These are phyloP conservation scores for Epicauta chinensis DNA, from an alignment of 1,140 invertebrate species.

Conservation along the genomic window DNA sequence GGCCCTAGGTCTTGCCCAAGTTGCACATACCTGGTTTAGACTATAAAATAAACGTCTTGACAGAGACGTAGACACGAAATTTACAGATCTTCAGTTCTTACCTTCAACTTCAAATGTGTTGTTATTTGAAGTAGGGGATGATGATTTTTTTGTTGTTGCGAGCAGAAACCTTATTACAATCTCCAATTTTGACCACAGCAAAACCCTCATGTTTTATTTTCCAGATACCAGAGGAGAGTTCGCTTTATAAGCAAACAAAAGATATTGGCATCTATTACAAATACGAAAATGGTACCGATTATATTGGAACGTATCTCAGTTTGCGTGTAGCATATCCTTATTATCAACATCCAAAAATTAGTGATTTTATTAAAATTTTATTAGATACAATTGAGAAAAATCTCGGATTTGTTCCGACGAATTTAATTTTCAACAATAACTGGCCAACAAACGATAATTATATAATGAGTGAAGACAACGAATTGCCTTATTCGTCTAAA, in stretches of 20 bases:
- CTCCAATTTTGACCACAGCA: no score
- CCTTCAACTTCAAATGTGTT: no score
- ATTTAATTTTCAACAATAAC: constrained; percentile 35
- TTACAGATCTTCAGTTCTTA: no score
- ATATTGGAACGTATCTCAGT: constrained; percentile 25
- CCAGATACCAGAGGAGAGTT: no score
- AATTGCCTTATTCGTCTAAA: constrained; percentile 28
- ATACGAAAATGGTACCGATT: constrained; percentile 7
- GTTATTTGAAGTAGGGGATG: no score
- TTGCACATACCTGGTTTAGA: no score
- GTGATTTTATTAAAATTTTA: constrained; percentile 11
- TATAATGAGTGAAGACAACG: constrained; percentile 17
- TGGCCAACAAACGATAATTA: constrained; percentile 37
- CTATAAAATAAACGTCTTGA: no score
- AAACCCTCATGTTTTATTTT: no score
- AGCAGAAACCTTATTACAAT: no score
- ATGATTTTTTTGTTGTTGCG: no score
- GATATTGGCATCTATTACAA: constrained; percentile 16
- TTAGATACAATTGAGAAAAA: constrained; percentile 19
- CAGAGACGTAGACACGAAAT: no score
- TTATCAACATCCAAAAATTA: constrained; percentile 23
- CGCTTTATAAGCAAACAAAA: constrained; percentile 5
- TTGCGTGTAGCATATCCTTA: constrained; percentile 34
- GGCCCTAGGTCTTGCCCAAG: no score
- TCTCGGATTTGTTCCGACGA: constrained; percentile 23